These are phyloP conservation scores for Cheilosia vulpina DNA, from an alignment of 2,888 invertebrate genomes.

Conservation along the genomic window DNA sequence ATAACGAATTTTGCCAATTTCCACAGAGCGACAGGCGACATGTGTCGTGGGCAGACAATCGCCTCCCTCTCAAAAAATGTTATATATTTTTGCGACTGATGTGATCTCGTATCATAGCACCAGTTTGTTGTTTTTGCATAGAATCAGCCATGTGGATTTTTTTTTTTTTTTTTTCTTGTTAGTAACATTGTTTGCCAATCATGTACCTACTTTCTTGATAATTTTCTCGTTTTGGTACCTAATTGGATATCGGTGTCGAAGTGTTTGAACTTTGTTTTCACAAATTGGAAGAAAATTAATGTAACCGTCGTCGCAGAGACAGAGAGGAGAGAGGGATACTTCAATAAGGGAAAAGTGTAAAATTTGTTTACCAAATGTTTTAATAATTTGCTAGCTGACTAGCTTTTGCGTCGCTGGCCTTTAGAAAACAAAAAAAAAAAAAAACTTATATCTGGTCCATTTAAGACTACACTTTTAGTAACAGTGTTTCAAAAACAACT, in stretches of 20 bases:
- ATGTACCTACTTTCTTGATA: constrained; percentile 16
- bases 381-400: too few species aligned
- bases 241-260: constrained; percentile 27
- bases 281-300: constrained; percentile 11
- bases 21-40: background rate
- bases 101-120: constrained; percentile 30
- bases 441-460: too few species aligned
- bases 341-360: too few species aligned
- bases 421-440: too few species aligned
- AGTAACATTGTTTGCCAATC: constrained; percentile 46
- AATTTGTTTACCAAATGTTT: too few species aligned
- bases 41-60: constrained; percentile 13
- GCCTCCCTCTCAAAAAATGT: background rate
- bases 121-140: constrained; percentile 64
- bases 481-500: too few species aligned
- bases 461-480: too few species aligned
- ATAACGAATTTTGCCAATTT: constrained; percentile 17
- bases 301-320: background rate
- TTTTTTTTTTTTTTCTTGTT: background rate
- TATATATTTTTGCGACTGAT: constrained; percentile 10
- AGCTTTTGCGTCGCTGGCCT: too few species aligned
- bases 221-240: constrained; percentile 16
- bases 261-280: constrained; percentile 20
- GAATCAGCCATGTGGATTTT: constrained; percentile 48
- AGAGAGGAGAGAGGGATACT: too few species aligned